These are phyloP conservation scores for Simalia tracyae DNA, from an alignment of 2,797 vertebrate species.

Conservation along the genomic window DNA sequence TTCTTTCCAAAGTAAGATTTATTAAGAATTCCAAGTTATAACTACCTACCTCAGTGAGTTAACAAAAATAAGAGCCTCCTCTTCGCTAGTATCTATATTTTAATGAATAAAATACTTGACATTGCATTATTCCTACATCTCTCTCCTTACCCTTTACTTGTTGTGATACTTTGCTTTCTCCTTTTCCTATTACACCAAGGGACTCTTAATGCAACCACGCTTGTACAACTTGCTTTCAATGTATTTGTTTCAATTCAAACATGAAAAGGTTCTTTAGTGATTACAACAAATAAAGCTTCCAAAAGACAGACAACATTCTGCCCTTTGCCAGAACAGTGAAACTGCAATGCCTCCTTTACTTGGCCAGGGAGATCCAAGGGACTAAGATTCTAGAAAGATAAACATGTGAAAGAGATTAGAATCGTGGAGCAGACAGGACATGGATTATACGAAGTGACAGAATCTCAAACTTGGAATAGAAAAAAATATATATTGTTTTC, in stretches of 20 bases:
- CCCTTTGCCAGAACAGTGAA: not conserved
- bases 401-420: not conserved
- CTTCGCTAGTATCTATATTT: constrained; percentile 42
- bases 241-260: not conserved
- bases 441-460: not conserved
- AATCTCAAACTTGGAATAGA: not conserved
- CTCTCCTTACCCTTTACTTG: not conserved
- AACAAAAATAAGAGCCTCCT: not conserved
- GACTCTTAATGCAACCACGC: not conserved
- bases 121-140: constrained; percentile 8
- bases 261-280: not conserved
- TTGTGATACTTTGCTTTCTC: not conserved
- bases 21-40: not conserved
- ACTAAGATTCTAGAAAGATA: not conserved
- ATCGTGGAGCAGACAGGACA: not conserved
- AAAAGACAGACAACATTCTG: not conserved
- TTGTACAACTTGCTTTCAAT: constrained; percentile 22
- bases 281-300: not conserved
- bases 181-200: too few relatives aligned
- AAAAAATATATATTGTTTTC: not conserved
- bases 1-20: constrained; percentile 32
- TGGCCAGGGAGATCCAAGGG: not conserved
- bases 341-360: not conserved
- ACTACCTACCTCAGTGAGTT: not conserved
- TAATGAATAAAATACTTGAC: constrained; percentile 49